Base-by-base conservation (phyloP, 2,888 invertebrate genomes). In the Marronus borbonicus region DNA sequence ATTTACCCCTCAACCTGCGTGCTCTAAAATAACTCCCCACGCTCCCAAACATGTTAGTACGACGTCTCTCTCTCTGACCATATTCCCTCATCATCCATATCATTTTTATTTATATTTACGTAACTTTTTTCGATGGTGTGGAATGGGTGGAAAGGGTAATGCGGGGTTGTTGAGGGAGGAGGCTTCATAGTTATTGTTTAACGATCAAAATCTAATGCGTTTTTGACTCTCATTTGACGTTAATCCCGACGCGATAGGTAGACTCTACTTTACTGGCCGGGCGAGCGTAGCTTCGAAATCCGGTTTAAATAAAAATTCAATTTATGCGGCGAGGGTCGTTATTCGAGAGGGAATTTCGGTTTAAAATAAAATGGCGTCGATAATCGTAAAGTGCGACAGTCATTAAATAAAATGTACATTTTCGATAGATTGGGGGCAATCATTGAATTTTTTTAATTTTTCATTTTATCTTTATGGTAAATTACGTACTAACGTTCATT, bases 141-240 rank as follows among this genome's bases (percentile, higher is more conserved):
- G 52, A 52, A 17, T 0, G n/a, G 52, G 17, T 8, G 60, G 24
- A 60, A 2, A 12, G 3, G 60, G 8, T 24, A 24, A 28, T 20
- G 55, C 5, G 24, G 60, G 60, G 10, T 28, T 5, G 24, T 20
- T 20, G 28, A 24, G 5, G 14, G 60, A 17, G 20, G 60, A 4
- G 60, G 60, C 5, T 44, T 58, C 58, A 60, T 72, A 72, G 72
- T 72, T 72, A 72, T 72, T 44, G 60, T 72, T 72, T 72, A 72
- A 72, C 39, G 72, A 72, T 72, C 72, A 58, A 72, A 72, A 58
- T 72, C 58, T 72, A 72, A 72, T 60, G 72, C 44, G 39, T 72
- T 72, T 72, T 72, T 72, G 60, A 72, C n/a, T 58, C n/a, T 58
- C 72, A 44, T 60, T 60, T 60, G 39, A 20, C 72, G 72, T 39